Evolutionary conservation across 92 coral and sea anemone genomes (phyloP), one percentile per base, ranked within the genome.

Genomic region (Phenganax marumi): DNA sequence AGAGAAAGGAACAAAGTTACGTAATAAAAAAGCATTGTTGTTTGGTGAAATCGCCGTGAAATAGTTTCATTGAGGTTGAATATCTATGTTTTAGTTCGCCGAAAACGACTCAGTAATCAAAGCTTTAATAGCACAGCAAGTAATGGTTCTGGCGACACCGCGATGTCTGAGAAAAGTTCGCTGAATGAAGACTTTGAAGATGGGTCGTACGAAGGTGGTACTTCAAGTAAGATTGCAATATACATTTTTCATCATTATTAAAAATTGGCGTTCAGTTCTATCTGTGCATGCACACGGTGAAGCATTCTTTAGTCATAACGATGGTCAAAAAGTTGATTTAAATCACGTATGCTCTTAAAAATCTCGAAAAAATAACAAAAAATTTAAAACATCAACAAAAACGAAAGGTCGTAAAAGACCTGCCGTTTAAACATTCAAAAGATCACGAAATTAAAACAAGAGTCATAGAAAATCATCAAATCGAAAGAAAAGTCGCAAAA

Each of bases 41-140:
- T 8, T 56, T 56, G 63, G 63, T 56, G 21, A 56, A 56, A 33
- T 33, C 43, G 43, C 43, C 43, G 43, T 33, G 43, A 33, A 5
- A 33, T 33, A 33, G 43, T 1, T 33, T 33, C 3, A 33, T 5
- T 16, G 18, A 18, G 13, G 24, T 72, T 72, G 39, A 50, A 14
- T 1, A 8, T 72, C 48, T 13, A 8, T 24, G 8, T 39, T 51
- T 39, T 46, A 74, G 79, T 74, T 52, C 79, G 79, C 6, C 52
- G 24, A 52, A 74, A 51, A 52, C 57, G 79, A 47, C 64, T 16
- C 16, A 74, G 79, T 47, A 39, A 52, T 48, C n/a, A 22, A 17
- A 74, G 79, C 50, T 19, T 21, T 74, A 8, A 55, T n/a, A 74
- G 79, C 19, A 12, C 18, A 7, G 43, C 17, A 74, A 74, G 79